Percentiles rank a stretch among this genome's conserved stretches.
phyloP scores from a whole-genome alignment of 2,113 vertebrate species.

The Aleadryas rufinucha region DNA sequence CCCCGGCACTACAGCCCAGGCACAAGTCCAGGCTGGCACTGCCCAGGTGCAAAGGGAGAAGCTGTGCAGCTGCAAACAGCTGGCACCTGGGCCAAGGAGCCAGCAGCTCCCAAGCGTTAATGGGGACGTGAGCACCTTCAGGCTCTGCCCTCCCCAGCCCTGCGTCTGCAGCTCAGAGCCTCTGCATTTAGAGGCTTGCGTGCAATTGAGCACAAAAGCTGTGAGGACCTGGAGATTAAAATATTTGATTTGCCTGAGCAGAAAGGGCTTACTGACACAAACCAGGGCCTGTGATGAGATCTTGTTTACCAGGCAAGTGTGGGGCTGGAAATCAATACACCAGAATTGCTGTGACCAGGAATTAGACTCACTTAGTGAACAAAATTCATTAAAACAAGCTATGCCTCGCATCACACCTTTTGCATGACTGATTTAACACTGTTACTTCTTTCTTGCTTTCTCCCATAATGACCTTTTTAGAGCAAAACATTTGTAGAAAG shows the following conservation, averaged over 20 bases:
- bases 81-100: neutral
- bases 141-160: neutral
- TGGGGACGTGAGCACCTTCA: neutral
- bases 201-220: neutral
- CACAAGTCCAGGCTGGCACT: neutral
- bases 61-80: neutral
- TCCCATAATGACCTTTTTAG: neutral
- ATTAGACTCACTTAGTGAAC: neutral
- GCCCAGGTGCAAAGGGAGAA: neutral
- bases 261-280: neutral
- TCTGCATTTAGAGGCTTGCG: neutral
- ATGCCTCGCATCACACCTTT: neutral
- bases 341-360: neutral
- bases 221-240: neutral
- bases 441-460: neutral
- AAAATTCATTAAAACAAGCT: neutral
- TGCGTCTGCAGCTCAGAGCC: neutral
- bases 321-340: neutral
- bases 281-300: neutral
- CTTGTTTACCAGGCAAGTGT: neutral
- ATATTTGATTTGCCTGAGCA: neutral
- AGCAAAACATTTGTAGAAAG: neutral
- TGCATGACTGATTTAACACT: neutral
- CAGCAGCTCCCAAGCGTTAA: fast-evolving
- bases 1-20: neutral